Evolutionary conservation across 2,888 invertebrate genomes (phyloP).

Genomic region (Mesopsocus fuscifrons): DNA sequence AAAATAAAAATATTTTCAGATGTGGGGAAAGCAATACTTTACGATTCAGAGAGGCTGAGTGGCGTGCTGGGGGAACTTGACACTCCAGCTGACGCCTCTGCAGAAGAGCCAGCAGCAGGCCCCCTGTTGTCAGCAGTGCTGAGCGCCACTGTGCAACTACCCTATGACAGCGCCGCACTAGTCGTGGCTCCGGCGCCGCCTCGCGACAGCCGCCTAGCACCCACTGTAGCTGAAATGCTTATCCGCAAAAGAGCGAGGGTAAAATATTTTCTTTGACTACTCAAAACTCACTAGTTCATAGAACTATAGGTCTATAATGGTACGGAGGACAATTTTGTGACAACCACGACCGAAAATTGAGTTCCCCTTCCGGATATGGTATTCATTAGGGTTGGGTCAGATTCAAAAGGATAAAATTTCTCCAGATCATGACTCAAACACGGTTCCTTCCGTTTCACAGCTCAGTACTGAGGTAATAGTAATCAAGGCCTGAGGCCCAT

Average conservation of each 20-base stretch:
- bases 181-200: slow-evolving; percentile 36
- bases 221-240: slow-evolving; percentile 23
- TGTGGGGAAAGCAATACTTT: background rate
- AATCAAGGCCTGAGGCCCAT: no score
- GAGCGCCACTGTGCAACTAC: slow-evolving; percentile 37
- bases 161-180: slow-evolving; percentile 41
- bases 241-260: slow-evolving; percentile 29
- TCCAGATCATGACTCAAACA: no score
- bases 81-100: background rate
- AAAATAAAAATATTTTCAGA: background rate
- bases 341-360: no score
- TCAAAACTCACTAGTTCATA: no score
- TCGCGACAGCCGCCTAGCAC: slow-evolving; percentile 26
- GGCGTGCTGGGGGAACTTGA: background rate
- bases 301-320: no score
- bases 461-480: no score
- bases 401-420: no score
- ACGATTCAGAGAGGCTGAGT: background rate
- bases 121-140: slow-evolving; percentile 37
- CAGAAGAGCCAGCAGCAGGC: slow-evolving; percentile 23
- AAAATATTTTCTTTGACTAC: no score
- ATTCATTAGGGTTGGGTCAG: no score
- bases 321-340: no score
- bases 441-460: no score
- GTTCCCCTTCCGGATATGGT: no score